These are phyloP conservation scores for Pantala flavescens DNA, from an alignment of 1,140 invertebrate species.

Conservation along the genomic window DNA sequence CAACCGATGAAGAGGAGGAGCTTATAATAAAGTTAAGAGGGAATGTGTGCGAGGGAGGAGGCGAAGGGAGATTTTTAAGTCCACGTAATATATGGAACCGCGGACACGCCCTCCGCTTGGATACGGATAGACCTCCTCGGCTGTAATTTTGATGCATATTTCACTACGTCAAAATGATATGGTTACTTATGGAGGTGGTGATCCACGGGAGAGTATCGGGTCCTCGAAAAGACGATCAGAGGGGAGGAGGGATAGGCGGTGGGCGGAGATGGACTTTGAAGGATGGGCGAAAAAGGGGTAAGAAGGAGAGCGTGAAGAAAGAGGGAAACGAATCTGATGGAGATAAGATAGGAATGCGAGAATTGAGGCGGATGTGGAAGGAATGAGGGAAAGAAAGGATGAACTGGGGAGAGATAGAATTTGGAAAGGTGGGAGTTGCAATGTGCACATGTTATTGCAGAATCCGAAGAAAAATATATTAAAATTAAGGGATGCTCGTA, in stretches of 20 bases:
- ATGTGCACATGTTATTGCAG: too few relatives aligned
- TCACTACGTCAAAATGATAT: conserved; percentile 6
- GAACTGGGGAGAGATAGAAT: too few relatives aligned
- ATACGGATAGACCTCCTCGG: neutral
- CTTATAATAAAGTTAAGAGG: neutral
- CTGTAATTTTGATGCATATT: conserved; percentile 8
- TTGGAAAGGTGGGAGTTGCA: too few relatives aligned
- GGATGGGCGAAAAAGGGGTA: neutral
- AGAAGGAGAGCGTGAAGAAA: too few relatives aligned
- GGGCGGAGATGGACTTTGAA: neutral
- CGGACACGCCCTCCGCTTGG: neutral
- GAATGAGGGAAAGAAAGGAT: too few relatives aligned
- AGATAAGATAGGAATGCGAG: too few relatives aligned
- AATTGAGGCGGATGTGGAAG: too few relatives aligned
- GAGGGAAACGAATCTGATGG: too few relatives aligned
- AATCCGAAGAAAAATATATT: too few relatives aligned
- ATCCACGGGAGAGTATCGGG: too few relatives aligned
- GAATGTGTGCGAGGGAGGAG: neutral
- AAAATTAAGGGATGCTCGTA: too few relatives aligned
- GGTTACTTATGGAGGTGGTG: neutral
- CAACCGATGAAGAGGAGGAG: neutral
- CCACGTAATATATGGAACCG: conserved; percentile 1
- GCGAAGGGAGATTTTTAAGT: neutral
- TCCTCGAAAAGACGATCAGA: too few relatives aligned
- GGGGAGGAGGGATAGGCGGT: neutral